Evolutionary conservation across 2,797 vertebrate species (phyloP).

Genomic region (Brotula barbata): DNA sequence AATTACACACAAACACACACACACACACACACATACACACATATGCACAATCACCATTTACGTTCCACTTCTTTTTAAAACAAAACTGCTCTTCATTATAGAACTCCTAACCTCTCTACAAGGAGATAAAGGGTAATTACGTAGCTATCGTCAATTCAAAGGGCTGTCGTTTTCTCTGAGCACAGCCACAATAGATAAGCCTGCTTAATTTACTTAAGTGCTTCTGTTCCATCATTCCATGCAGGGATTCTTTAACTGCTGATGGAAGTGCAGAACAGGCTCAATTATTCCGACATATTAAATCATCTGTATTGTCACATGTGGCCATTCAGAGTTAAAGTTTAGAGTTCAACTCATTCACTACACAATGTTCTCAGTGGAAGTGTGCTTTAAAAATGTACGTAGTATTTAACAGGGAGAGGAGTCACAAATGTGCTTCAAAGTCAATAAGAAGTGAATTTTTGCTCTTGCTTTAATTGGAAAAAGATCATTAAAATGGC

Average conservation of each 20-base stretch:
- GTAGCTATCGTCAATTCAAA: conserved; percentile 72
- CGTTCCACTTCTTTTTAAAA: conserved; percentile 58
- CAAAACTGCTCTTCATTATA: conserved; percentile 69
- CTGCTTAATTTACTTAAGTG: conserved; percentile 79
- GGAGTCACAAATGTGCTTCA: not conserved
- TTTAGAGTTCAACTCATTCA: conserved; percentile 51
- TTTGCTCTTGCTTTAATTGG: no score
- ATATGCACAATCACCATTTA: conserved; percentile 29
- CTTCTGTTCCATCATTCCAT: conserved; percentile 70
- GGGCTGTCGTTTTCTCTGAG: conserved; percentile 59
- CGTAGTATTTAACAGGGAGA: conserved; percentile 2
- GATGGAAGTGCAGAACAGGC: conserved; percentile 60
- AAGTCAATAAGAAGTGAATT: conserved; percentile 23
- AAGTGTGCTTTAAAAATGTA: conserved; percentile 14
- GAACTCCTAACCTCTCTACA: conserved; percentile 62
- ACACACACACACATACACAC: conserved; percentile 18
- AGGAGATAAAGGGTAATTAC: conserved; percentile 75
- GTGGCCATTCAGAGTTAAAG: conserved; percentile 55
- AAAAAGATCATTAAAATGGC: no score
- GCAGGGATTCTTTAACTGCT: conserved; percentile 56
- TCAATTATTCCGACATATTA: conserved; percentile 57
- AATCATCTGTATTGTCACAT: conserved; percentile 67
- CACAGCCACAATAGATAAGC: conserved; percentile 69
- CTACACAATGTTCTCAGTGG: conserved; percentile 22
- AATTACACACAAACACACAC: not conserved